Conservation (phyloP, 2,888 invertebrate genomes). For the Portevinia maculata region DNA sequence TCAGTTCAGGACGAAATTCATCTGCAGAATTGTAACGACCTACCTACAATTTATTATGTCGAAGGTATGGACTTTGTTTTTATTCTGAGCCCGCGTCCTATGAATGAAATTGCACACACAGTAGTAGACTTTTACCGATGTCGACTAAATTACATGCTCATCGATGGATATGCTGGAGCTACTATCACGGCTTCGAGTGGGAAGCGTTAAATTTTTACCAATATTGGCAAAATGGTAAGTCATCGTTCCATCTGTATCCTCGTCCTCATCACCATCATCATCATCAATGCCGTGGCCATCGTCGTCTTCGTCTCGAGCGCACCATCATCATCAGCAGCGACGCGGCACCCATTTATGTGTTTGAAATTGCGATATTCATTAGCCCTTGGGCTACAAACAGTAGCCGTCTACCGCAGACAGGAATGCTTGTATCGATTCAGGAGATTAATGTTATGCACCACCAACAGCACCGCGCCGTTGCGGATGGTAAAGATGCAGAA, state of each 20-base stretch:
- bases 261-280: conserved; percentile 56
- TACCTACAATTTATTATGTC: conserved; percentile 69
- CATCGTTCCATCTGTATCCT: conserved; percentile 66
- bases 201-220: conserved; percentile 69
- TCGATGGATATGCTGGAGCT: conserved; percentile 52
- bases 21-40: conserved; percentile 60
- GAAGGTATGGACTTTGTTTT: conserved; percentile 48
- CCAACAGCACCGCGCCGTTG: conserved; percentile 54
- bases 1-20: conserved; percentile 25
- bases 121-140: conserved; percentile 53
- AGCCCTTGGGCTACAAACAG: conserved; percentile 73
- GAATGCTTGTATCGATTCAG: conserved; percentile 74
- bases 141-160: conserved; percentile 74
- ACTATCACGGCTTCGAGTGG: conserved; percentile 8
- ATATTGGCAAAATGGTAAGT: conserved; percentile 73
- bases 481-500: conserved; percentile 46
- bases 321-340: conserved; percentile 12
- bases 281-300: conserved; percentile 33
- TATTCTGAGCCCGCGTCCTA: conserved; percentile 60
- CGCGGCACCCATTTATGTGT: conserved; percentile 71
- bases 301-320: conserved; percentile 25
- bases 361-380: conserved; percentile 75
- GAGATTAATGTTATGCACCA: conserved; percentile 75
- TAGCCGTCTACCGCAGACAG: conserved; percentile 73
- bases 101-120: conserved; percentile 63